Evolutionary conservation across 2,797 vertebrate species (phyloP).

Genomic region (Sparidentex hasta): DNA sequence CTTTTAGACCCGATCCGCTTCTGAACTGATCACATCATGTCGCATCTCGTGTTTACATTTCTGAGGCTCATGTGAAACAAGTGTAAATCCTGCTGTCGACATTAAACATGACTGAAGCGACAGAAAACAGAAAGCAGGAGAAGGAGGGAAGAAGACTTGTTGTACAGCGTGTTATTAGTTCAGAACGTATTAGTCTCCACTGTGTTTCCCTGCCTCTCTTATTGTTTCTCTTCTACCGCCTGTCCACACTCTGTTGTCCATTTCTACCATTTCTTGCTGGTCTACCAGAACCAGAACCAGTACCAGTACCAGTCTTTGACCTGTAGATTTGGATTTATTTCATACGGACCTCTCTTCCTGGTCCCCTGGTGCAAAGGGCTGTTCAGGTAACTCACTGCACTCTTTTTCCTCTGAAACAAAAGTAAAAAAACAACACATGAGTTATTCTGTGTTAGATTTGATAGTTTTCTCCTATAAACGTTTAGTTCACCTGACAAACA

Average conservation of each 20-base stretch:
- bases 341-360: slow-evolving; percentile 96
- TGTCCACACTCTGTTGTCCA: not conserved
- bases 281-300: not conserved
- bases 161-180: slow-evolving; percentile 47
- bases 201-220: not conserved
- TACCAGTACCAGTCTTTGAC: not conserved
- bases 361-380: slow-evolving; percentile 98
- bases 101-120: slow-evolving; percentile 42
- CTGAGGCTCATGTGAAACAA: not conserved
- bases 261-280: not conserved
- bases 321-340: not conserved
- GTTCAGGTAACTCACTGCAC: slow-evolving; percentile 98
- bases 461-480: too few relatives aligned
- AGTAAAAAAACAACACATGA: not conserved
- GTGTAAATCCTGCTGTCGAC: slow-evolving; percentile 32
- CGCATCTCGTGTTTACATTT: not conserved
- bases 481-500: too few relatives aligned
- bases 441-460: too few relatives aligned
- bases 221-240: not conserved
- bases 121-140: slow-evolving; percentile 58
- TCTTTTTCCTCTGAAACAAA: slow-evolving; percentile 95
- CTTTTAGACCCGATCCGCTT: too few relatives aligned
- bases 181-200: slow-evolving; percentile 17
- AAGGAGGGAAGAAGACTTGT: slow-evolving; percentile 17
- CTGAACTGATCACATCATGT: too few relatives aligned